Evolutionary conservation across 2,797 vertebrate genomes (phyloP).

Genomic region (Salarias fasciatus): DNA sequence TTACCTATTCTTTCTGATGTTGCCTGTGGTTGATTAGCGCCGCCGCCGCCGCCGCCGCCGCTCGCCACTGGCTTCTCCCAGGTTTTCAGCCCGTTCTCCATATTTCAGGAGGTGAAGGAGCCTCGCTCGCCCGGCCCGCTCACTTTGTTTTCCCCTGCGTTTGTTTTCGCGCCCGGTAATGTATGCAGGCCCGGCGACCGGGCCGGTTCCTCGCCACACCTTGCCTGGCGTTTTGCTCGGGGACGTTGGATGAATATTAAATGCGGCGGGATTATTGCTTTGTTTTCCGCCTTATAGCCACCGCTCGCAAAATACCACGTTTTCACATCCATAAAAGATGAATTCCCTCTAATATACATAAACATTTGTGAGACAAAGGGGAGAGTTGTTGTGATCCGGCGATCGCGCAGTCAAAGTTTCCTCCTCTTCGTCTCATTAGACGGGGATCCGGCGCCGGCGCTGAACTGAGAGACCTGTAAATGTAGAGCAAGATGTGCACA

Average conservation of each 20-base stretch:
- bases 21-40: constrained; percentile 84
- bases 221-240: constrained; percentile 65
- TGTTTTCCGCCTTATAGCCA: constrained; percentile 57
- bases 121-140: constrained; percentile 13
- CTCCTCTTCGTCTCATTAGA: constrained; percentile 57
- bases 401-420: constrained; percentile 48
- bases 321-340: constrained; percentile 69
- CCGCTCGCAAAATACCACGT: constrained; percentile 39
- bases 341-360: constrained; percentile 63
- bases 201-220: constrained; percentile 62
- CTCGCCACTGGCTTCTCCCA: constrained; percentile 82
- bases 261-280: constrained; percentile 58
- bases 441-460: constrained; percentile 22
- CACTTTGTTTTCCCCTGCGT: constrained; percentile 33
- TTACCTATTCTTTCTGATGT: constrained; percentile 89
- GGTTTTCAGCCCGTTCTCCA: constrained; percentile 65
- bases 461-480: constrained; percentile 49
- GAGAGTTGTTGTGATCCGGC: constrained; percentile 34
- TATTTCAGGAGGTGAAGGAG: constrained; percentile 57
- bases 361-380: constrained; percentile 59
- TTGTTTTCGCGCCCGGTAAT: constrained; percentile 63
- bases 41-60: constrained; percentile 45
- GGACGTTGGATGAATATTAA: constrained; percentile 72
- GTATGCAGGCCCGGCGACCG: too few relatives aligned
- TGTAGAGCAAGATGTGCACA: constrained; percentile 45